These are phyloP conservation scores for Nymphicus hollandicus DNA, from an alignment of 2,113 vertebrate genomes.

Conservation along the genomic window DNA sequence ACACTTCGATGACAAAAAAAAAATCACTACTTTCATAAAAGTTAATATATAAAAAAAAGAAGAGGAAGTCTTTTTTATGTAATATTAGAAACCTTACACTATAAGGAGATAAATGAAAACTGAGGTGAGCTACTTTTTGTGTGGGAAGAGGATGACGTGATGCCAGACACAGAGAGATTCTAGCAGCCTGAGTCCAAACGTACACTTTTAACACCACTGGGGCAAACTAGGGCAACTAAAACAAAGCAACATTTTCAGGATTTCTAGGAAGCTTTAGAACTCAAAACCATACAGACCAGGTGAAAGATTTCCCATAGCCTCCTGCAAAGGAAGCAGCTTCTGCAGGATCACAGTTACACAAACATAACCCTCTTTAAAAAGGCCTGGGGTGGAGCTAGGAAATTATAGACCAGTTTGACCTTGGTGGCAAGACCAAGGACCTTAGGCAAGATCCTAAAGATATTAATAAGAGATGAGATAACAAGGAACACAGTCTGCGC, in stretches of 20 bases:
- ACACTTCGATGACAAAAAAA: not conserved
- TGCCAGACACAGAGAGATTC: not conserved
- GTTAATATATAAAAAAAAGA: not conserved
- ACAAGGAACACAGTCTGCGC: slow-evolving; percentile 41
- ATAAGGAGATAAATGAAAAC: not conserved
- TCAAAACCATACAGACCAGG: not conserved
- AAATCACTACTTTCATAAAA: not conserved
- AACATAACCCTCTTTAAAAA: not conserved
- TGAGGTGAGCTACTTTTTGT: not conserved
- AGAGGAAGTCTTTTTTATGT: not conserved
- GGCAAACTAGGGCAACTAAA: not conserved
- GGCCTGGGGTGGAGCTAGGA: not conserved
- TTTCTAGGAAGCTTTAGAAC: not conserved
- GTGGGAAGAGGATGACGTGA: not conserved
- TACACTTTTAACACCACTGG: not conserved
- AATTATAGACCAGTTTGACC: slow-evolving; percentile 53
- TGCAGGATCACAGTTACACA: not conserved
- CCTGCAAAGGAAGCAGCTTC: not conserved
- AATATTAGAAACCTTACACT: not conserved
- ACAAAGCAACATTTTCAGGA: not conserved
- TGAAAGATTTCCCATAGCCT: not conserved
- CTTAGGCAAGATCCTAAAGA: slow-evolving; percentile 34
- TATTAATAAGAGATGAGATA: slow-evolving; percentile 66
- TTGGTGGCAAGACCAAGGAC: not conserved
- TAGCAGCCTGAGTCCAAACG: fast-evolving